phyloP scores from a whole-genome alignment of 2,888 invertebrate species.

The Tortrix viridana region DNA sequence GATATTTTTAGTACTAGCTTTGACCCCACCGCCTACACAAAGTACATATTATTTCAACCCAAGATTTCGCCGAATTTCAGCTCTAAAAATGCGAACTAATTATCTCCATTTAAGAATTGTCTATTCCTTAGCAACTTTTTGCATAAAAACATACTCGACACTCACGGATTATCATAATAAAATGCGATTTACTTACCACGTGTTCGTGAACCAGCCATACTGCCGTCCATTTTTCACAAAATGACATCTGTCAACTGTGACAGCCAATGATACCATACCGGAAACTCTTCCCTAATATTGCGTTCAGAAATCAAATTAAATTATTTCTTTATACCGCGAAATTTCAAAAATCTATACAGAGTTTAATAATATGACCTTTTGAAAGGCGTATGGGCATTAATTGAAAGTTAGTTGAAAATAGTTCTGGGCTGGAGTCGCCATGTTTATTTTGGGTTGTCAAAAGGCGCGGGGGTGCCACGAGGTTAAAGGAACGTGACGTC shows the following conservation, averaged over 20 bases:
- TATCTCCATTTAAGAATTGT: slow-evolving; percentile 11
- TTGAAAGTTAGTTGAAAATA: slow-evolving; percentile 24
- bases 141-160: slow-evolving; percentile 21
- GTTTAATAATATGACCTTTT: too few species aligned
- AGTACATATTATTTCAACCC: slow-evolving; percentile 19
- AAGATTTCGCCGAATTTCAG: slow-evolving; percentile 16
- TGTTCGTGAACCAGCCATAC: too few species aligned
- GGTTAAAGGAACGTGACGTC: too few species aligned
- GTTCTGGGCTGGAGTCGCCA: slow-evolving; percentile 35
- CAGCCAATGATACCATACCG: slow-evolving; percentile 14
- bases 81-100: slow-evolving; percentile 14
- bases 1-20: too few species aligned
- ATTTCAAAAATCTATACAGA: slow-evolving; percentile 7
- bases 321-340: slow-evolving; percentile 13
- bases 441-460: slow-evolving; percentile 14
- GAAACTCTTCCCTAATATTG: slow-evolving; percentile 22
- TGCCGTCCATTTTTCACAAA: too few species aligned
- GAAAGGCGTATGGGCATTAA: slow-evolving; percentile 17
- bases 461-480: too few species aligned
- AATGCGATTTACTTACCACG: slow-evolving; percentile 9
- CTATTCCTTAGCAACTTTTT: slow-evolving; percentile 20
- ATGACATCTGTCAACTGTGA: background rate
- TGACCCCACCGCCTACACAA: too few species aligned
- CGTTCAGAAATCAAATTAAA: slow-evolving; percentile 21
- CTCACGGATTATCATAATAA: slow-evolving; percentile 22